phyloP scores from a whole-genome alignment of 2,888 invertebrate species.

The Herminia tarsipennalis region DNA sequence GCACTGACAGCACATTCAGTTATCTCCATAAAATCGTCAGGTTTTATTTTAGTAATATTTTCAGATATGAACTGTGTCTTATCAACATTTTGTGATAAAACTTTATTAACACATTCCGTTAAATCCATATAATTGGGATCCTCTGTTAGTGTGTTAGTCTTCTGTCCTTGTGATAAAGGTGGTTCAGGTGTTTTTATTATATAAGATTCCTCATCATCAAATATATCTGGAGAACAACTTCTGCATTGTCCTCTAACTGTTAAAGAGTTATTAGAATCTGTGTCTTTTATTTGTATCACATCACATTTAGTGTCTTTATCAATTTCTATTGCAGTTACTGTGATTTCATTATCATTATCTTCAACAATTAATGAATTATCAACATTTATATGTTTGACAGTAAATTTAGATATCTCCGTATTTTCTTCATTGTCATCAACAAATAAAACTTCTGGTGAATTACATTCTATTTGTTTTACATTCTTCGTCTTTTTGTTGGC shows the following conservation, averaged over 20 bases:
- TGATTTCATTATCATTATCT: background rate
- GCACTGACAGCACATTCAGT: conserved; percentile 61
- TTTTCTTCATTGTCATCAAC: conserved; percentile 2
- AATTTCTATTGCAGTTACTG: background rate
- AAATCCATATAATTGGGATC: conserved; percentile 56
- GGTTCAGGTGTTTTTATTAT: conserved; percentile 34
- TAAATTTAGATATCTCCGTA: background rate
- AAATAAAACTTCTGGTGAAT: conserved; percentile 6
- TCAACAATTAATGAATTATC: background rate
- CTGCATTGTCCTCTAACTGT: conserved; percentile 41
- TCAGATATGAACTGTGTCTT: conserved; percentile 38
- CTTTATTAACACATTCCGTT: conserved; percentile 53
- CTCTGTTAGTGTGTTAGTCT: conserved; percentile 32
- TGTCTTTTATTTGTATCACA: conserved; percentile 7
- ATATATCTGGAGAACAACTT: conserved; percentile 77
- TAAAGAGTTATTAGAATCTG: conserved; percentile 12
- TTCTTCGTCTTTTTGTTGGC: conserved; percentile 22
- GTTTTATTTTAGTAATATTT: conserved; percentile 55
- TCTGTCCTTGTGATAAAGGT: conserved; percentile 27
- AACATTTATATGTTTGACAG: background rate
- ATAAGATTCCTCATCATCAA: conserved; percentile 72
- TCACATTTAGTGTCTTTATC: background rate
- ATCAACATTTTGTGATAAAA: conserved; percentile 22
- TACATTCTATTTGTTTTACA: background rate
- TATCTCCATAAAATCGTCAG: conserved; percentile 71